Evolutionary conservation across 2,888 invertebrate species (phyloP).

Genomic region (Lypha dubia): DNA sequence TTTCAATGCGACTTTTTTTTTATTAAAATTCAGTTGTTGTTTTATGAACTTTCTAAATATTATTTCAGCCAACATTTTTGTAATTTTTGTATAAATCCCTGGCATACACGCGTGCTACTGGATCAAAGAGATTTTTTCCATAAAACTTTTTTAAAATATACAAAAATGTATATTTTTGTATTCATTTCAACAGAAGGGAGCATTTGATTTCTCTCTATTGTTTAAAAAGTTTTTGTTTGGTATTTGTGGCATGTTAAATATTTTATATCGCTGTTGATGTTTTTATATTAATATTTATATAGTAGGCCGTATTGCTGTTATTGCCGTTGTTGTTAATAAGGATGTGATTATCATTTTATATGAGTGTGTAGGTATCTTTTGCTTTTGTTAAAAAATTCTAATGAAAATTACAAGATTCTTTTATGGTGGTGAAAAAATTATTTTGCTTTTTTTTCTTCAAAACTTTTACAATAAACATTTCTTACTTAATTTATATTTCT

Average conservation of each 20-base stretch:
- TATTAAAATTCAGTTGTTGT: neutral
- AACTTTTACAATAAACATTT: neutral
- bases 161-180: slow-evolving; percentile 14
- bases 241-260: slow-evolving; percentile 54
- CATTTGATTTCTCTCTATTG: slow-evolving; percentile 19
- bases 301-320: neutral
- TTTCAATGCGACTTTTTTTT: neutral
- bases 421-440: slow-evolving; percentile 28
- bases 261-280: slow-evolving; percentile 31
- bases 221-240: slow-evolving; percentile 41
- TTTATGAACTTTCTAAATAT: slow-evolving; percentile 17
- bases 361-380: neutral
- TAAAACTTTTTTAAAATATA: slow-evolving; percentile 39
- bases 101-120: slow-evolving; percentile 15
- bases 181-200: neutral
- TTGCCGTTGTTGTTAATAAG: slow-evolving; percentile 9
- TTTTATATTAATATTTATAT: too few species aligned
- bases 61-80: slow-evolving; percentile 24
- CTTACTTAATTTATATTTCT: neutral
- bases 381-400: neutral
- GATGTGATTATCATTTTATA: slow-evolving; percentile 38
- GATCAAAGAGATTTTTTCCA: slow-evolving; percentile 66
- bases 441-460: neutral
- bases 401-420: slow-evolving; percentile 33
- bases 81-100: slow-evolving; percentile 51